Percentiles rank a stretch among this genome's conserved stretches.
Evolutionary conservation across 35 echinoderm and acorn worm species (phyloP).

Genomic region (Apostichopus japonicus): DNA sequence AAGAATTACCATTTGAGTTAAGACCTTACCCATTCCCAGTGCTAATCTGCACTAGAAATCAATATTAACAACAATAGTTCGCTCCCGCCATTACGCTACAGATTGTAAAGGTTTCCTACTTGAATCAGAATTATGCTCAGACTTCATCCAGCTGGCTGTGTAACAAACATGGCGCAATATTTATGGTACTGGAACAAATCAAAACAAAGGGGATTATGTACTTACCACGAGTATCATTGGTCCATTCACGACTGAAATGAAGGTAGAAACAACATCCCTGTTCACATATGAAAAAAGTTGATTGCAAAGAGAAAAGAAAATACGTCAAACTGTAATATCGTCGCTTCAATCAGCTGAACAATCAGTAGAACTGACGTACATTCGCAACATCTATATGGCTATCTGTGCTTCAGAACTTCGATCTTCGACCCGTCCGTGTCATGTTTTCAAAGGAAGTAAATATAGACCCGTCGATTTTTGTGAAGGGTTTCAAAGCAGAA

Average conservation of each 20-base stretch:
- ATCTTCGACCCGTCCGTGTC: background rate
- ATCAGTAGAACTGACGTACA: background rate
- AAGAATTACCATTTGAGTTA: background rate
- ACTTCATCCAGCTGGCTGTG: background rate
- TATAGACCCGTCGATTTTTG: background rate
- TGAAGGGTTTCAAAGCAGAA: background rate
- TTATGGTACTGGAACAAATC: background rate
- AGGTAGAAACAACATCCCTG: background rate
- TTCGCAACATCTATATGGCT: background rate
- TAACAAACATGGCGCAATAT: background rate
- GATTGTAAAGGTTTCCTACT: background rate
- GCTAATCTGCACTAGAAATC: background rate
- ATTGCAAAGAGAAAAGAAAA: background rate
- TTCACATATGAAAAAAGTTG: background rate
- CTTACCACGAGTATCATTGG: slow-evolving; percentile 26
- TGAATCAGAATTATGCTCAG: background rate
- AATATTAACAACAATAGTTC: background rate
- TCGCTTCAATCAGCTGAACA: background rate
- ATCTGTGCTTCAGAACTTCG: background rate
- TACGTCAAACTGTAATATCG: background rate
- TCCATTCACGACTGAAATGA: background rate
- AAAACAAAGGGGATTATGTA: background rate
- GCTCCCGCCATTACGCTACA: slow-evolving; percentile 4
- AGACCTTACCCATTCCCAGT: background rate
- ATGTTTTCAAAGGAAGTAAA: slow-evolving; percentile 29